Evolutionary conservation across 2,113 vertebrate genomes (phyloP).

Genomic region (Synodontis membranacea): DNA sequence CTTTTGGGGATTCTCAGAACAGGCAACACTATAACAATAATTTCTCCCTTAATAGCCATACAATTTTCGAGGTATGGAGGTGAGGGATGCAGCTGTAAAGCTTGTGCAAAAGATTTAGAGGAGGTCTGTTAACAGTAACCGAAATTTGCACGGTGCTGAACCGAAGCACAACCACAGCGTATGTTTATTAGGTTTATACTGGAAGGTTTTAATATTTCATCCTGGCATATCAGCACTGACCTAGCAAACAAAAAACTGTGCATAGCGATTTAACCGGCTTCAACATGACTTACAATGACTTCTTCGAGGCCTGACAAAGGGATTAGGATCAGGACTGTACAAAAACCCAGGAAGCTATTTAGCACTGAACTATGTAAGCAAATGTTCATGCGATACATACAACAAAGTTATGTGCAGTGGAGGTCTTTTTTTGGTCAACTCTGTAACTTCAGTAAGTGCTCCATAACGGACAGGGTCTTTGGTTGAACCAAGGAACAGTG

Average conservation of each 20-base stretch:
- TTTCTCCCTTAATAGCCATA: not conserved
- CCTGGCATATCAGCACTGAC: no score
- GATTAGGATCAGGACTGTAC: not conserved
- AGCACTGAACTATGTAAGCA: not conserved
- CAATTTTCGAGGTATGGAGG: not conserved
- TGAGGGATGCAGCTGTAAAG: not conserved
- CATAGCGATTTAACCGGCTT: not conserved
- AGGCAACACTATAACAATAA: not conserved
- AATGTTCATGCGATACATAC: not conserved
- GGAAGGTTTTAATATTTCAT: not conserved
- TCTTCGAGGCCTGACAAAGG: not conserved
- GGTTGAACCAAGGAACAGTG: not conserved
- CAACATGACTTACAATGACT: no score
- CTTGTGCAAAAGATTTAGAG: not conserved
- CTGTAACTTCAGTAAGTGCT: not conserved
- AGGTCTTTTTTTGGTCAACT: not conserved
- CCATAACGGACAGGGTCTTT: not conserved
- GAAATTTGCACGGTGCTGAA: not conserved
- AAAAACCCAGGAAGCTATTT: not conserved
- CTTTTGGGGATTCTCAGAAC: constrained; percentile 1
- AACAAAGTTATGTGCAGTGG: not conserved
- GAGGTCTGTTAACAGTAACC: not conserved
- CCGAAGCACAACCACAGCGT: constrained; percentile 1
- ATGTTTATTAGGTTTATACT: no score
- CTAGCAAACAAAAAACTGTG: not conserved